phyloP scores from a whole-genome alignment of 2,797 vertebrate genomes.

The Molossus alvarezi region DNA sequence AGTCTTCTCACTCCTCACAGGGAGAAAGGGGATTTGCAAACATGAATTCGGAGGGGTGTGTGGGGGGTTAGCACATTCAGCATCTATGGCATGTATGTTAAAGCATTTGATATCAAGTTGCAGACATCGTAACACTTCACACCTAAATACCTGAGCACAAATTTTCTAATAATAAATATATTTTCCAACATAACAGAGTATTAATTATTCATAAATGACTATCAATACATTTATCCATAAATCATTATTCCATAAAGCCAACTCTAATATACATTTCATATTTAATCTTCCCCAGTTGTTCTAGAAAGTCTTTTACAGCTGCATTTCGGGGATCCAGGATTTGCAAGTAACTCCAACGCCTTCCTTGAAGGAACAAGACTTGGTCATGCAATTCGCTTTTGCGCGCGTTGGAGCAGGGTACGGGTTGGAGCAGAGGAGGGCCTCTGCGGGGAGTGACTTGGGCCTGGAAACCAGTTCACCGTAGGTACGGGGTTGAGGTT shows the following conservation, averaged over 20 bases:
- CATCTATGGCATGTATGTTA: not conserved
- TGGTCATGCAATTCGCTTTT: not conserved
- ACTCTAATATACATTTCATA: not conserved
- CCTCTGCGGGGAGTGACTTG: not conserved
- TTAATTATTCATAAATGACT: constrained; percentile 6
- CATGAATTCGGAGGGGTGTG: not conserved
- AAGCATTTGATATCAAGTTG: constrained; percentile 56
- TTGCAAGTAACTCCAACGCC: not conserved
- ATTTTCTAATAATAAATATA: constrained; percentile 23
- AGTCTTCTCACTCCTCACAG: not conserved
- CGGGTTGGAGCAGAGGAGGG: not conserved
- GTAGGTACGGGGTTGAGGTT: not conserved
- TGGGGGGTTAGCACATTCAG: not conserved
- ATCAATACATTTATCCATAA: not conserved
- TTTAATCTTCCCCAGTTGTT: not conserved
- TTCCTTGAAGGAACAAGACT: not conserved
- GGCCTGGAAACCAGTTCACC: not conserved
- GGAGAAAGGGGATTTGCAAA: not conserved
- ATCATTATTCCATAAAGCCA: not conserved
- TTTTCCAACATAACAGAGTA: constrained; percentile 5
- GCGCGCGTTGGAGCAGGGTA: not conserved
- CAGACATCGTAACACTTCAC: not conserved
- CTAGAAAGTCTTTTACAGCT: not conserved
- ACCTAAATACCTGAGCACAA: not conserved
- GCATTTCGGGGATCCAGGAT: not conserved